phyloP scores from a whole-genome alignment of 2,113 vertebrate species.

The Hystrix cristata region DNA sequence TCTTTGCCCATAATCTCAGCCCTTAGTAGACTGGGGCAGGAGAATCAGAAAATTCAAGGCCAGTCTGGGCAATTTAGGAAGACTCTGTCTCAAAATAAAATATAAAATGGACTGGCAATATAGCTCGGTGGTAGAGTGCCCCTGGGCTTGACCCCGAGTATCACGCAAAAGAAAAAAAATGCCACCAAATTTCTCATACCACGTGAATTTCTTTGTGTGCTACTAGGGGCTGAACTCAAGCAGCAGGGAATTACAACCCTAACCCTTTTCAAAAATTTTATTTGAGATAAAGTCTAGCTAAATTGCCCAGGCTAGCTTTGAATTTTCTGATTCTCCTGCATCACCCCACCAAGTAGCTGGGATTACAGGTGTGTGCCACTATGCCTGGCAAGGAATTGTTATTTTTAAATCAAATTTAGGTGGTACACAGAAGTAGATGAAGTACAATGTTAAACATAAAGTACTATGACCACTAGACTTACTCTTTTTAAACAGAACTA shows the following conservation, averaged over 20 bases:
- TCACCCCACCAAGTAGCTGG: not conserved
- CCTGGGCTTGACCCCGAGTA: not conserved
- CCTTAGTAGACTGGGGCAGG: not conserved
- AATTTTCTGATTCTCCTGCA: not conserved
- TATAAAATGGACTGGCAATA: not conserved
- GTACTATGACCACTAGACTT: not conserved
- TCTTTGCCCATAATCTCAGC: constrained; percentile 6
- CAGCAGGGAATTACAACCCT: not conserved
- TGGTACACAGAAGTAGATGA: constrained; percentile 11
- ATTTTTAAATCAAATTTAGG: constrained; percentile 55
- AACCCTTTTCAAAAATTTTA: not conserved
- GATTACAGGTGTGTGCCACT: not conserved
- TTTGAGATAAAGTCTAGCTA: not conserved
- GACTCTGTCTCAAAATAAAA: not conserved
- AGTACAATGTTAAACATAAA: constrained; percentile 51
- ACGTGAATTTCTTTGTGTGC: not conserved
- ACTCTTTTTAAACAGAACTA: constrained; percentile 45
- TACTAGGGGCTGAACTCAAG: not conserved
- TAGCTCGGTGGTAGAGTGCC: not conserved
- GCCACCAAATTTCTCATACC: not conserved
- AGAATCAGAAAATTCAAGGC: not conserved
- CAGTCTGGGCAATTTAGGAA: not conserved
- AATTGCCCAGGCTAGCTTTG: not conserved
- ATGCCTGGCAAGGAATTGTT: not conserved
- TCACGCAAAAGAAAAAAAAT: not conserved